Percentiles rank a stretch among this genome's conserved stretches.
Evolutionary conservation across 2,888 invertebrate species (phyloP).

Genomic region (Drosophila melanosoma): DNA sequence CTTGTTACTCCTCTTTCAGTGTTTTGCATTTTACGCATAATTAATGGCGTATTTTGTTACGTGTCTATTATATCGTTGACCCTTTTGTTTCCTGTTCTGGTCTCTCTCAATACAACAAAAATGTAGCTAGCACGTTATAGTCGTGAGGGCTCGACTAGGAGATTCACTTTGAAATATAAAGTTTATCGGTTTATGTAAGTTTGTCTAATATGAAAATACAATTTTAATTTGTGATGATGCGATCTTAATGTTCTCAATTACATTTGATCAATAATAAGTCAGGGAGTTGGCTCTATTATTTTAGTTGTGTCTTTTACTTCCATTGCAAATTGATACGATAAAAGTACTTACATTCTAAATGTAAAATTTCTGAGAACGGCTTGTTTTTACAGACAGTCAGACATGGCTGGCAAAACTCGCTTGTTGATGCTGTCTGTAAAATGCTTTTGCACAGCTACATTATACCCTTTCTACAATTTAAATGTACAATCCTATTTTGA

Average conservation of each 20-base stretch:
- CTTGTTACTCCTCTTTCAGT: slow-evolving; percentile 1
- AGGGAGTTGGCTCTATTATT: no score
- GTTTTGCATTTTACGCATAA: slow-evolving; percentile 51
- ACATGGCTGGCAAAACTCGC: neutral
- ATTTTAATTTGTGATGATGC: neutral
- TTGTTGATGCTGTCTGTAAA: neutral
- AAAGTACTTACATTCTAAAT: neutral
- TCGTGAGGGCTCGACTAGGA: neutral
- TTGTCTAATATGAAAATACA: neutral
- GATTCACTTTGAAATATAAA: neutral
- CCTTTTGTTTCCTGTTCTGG: slow-evolving; percentile 7
- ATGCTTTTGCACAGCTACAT: neutral
- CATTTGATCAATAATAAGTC: neutral
- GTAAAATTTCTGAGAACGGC: neutral
- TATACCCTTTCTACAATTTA: neutral
- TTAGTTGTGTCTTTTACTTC: no score
- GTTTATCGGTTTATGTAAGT: neutral
- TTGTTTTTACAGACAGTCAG: neutral
- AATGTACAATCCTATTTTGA: no score
- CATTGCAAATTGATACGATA: neutral
- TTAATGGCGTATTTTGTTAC: slow-evolving; percentile 54
- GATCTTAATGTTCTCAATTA: neutral
- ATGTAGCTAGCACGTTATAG: neutral
- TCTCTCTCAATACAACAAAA: neutral
- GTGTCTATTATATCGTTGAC: slow-evolving; percentile 9